These are phyloP conservation scores for Chloebia gouldiae DNA, from an alignment of 2,113 vertebrate genomes.

Conservation along the genomic window DNA sequence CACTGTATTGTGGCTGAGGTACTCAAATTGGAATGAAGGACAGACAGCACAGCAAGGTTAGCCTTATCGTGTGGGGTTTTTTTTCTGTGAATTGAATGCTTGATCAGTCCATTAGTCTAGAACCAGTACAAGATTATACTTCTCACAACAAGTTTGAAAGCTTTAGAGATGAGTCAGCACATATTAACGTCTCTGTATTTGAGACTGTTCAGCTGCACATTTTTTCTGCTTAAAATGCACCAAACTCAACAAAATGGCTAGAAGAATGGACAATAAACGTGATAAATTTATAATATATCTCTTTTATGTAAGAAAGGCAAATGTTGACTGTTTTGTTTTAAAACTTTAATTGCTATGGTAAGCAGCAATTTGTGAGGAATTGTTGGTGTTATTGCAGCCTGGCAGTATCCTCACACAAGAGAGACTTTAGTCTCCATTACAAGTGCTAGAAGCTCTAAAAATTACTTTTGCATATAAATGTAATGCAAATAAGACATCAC, in stretches of 20 bases:
- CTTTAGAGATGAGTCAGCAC: not conserved
- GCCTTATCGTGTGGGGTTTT: accelerated
- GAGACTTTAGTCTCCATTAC: not conserved
- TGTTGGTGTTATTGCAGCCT: not conserved
- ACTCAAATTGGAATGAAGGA: not conserved
- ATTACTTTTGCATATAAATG: not conserved
- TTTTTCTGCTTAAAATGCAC: not conserved
- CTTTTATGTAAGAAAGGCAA: not conserved
- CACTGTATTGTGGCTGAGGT: not conserved
- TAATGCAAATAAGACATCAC: not conserved
- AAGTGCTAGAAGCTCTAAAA: not conserved
- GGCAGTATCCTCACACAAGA: not conserved
- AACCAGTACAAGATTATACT: not conserved
- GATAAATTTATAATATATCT: not conserved
- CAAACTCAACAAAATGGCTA: not conserved
- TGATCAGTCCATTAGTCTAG: not conserved
- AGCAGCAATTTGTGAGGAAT: not conserved
- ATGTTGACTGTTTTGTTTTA: not conserved
- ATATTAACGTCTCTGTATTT: not conserved
- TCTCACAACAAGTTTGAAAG: not conserved
- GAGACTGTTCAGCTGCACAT: not conserved
- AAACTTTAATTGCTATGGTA: not conserved
- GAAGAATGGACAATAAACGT: not conserved
- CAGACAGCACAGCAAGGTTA: not conserved
- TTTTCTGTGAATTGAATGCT: not conserved